Conservation (phyloP, 1,140 invertebrate genomes). For the Argopecten irradians region DNA sequence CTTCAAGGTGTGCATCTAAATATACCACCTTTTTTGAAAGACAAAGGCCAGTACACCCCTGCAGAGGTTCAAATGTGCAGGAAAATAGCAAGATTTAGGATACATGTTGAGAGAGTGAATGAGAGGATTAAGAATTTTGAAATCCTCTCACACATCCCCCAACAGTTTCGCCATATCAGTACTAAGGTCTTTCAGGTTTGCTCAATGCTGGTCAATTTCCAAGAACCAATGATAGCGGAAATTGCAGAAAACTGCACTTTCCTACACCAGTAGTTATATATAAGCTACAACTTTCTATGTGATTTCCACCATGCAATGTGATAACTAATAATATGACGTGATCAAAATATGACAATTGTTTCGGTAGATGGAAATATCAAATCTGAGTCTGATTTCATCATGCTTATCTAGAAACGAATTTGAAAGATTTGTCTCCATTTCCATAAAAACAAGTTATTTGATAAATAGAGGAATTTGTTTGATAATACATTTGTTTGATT, state of each 20-base stretch:
- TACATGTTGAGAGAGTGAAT: too few relatives aligned
- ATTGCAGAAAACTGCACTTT: background rate
- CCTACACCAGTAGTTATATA: background rate
- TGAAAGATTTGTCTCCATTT: too few relatives aligned
- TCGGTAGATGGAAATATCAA: too few relatives aligned
- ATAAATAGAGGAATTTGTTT: too few relatives aligned
- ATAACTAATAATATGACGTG: too few relatives aligned
- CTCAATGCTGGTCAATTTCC: background rate
- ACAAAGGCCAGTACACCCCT: background rate
- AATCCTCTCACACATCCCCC: constrained; percentile 19
- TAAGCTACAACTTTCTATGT: background rate
- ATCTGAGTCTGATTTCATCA: too few relatives aligned
- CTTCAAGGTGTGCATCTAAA: constrained; percentile 12
- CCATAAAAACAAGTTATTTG: too few relatives aligned
- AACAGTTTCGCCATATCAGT: constrained; percentile 11
- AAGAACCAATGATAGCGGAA: background rate
- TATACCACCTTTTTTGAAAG: constrained; percentile 25
- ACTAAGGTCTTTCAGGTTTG: background rate
- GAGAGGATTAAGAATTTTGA: too few relatives aligned
- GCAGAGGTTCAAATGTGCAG: constrained; percentile 18
- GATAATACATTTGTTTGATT: too few relatives aligned
- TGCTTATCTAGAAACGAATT: too few relatives aligned
- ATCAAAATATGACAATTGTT: too few relatives aligned
- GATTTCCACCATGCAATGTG: background rate
- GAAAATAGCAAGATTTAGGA: constrained; percentile 10